Evolutionary conservation across 2,797 vertebrate genomes (phyloP).

Genomic region (Psittacula echo): DNA sequence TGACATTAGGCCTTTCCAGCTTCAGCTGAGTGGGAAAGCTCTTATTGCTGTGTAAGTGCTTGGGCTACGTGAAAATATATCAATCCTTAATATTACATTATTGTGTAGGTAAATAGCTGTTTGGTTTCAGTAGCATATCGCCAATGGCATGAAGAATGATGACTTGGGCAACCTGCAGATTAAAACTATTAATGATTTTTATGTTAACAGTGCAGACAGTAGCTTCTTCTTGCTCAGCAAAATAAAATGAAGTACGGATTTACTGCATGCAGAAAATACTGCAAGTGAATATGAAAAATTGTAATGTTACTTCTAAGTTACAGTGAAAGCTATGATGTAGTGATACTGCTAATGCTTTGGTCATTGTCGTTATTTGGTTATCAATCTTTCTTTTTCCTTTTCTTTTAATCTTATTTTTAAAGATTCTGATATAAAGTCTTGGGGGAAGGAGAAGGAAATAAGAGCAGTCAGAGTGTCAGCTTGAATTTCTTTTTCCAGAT

Average conservation of each 20-base stretch:
- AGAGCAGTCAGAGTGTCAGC: background rate
- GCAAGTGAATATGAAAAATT: background rate
- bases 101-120: background rate
- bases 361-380: background rate
- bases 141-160: background rate
- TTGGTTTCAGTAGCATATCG: background rate
- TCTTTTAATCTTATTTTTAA: background rate
- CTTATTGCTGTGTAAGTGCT: background rate
- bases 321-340: fast-evolving
- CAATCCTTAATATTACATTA: background rate
- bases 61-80: fast-evolving
- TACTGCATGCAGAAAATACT: background rate
- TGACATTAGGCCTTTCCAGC: background rate
- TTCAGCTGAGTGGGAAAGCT: background rate
- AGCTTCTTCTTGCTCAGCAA: background rate
- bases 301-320: background rate
- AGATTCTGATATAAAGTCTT: background rate
- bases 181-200: background rate
- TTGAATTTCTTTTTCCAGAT: background rate
- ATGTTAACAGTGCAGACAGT: background rate
- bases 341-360: background rate
- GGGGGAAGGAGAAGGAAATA: fast-evolving
- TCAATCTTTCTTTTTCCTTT: background rate
- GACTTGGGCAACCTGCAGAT: background rate
- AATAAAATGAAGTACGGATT: background rate